Percentiles rank a stretch among this genome's conserved stretches.
Conservation (phyloP, 2,797 vertebrate species). For the Xenopus petersii region DNA sequence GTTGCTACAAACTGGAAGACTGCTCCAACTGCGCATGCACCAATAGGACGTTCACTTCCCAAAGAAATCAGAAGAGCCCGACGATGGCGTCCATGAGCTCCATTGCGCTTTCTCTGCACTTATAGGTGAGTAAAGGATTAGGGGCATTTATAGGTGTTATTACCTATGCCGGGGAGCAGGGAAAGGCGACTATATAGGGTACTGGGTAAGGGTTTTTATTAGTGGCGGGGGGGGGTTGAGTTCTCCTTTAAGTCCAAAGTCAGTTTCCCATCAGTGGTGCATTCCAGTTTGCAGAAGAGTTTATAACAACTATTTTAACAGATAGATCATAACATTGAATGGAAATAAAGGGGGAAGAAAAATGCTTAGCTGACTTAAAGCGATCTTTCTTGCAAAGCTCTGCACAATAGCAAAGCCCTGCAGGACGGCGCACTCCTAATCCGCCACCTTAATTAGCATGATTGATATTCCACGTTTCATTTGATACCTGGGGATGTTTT, state of each 20-base stretch:
- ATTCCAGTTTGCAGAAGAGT: constrained; percentile 7
- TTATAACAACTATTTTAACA: constrained; percentile 48
- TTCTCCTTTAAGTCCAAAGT: not conserved
- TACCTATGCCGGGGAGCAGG: too few species aligned
- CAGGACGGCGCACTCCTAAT: constrained; percentile 52
- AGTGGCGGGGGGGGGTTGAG: too few species aligned
- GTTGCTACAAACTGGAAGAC: too few species aligned
- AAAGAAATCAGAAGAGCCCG: too few species aligned
- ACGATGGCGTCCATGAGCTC: too few species aligned
- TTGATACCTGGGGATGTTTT: constrained; percentile 58
- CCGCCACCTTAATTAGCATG: constrained; percentile 63
- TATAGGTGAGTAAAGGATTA: too few species aligned
- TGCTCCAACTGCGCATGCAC: too few species aligned
- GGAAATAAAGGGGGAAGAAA: constrained; percentile 25
- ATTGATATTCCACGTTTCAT: constrained; percentile 63
- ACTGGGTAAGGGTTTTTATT: too few species aligned
- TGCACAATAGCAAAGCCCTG: constrained; percentile 50
- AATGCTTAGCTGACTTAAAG: constrained; percentile 54
- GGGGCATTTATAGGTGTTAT: too few species aligned
- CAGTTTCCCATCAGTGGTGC: constrained; percentile 33
- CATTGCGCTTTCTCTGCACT: too few species aligned
- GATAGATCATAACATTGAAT: constrained; percentile 53
- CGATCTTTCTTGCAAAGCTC: constrained; percentile 51
- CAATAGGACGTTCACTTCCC: too few species aligned
- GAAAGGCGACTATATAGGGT: too few species aligned